Conservation (phyloP, 2,888 invertebrate species). For the Drepanosiphum platanoidis region DNA sequence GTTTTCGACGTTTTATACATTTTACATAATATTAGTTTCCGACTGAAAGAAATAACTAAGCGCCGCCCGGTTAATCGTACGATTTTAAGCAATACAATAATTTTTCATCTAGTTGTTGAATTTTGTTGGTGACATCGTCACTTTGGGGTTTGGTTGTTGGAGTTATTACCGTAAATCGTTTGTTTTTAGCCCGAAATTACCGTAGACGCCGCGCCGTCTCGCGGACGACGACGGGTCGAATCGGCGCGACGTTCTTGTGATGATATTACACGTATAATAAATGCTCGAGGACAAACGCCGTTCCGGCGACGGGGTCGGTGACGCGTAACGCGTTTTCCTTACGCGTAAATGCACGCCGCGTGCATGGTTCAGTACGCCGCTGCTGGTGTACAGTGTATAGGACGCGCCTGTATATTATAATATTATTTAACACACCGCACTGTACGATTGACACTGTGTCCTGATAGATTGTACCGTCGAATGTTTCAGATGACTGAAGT, state of each 20-base stretch:
- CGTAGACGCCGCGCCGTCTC: background rate
- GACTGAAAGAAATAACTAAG: too few relatives aligned
- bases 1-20: too few relatives aligned
- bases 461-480: slow-evolving; percentile 47
- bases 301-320: slow-evolving; percentile 32
- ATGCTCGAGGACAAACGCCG: slow-evolving; percentile 45
- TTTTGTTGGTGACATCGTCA: too few relatives aligned
- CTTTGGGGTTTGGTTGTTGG: too few relatives aligned
- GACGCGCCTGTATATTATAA: background rate
- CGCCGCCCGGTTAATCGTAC: too few relatives aligned
- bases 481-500: slow-evolving; percentile 62
- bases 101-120: too few relatives aligned
- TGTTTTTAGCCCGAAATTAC: background rate
- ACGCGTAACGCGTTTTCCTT: slow-evolving; percentile 29
- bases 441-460: background rate
- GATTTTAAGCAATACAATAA: too few relatives aligned
- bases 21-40: too few relatives aligned
- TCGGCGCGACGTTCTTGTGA: background rate
- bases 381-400: background rate
- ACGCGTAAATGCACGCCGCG: background rate
- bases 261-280: background rate
- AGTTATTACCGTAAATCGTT: too few relatives aligned
- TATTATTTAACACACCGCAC: background rate
- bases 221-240: background rate
- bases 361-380: too few relatives aligned